These are phyloP conservation scores for Tetraneura akinire DNA, from an alignment of 1,140 invertebrate genomes.

Conservation along the genomic window DNA sequence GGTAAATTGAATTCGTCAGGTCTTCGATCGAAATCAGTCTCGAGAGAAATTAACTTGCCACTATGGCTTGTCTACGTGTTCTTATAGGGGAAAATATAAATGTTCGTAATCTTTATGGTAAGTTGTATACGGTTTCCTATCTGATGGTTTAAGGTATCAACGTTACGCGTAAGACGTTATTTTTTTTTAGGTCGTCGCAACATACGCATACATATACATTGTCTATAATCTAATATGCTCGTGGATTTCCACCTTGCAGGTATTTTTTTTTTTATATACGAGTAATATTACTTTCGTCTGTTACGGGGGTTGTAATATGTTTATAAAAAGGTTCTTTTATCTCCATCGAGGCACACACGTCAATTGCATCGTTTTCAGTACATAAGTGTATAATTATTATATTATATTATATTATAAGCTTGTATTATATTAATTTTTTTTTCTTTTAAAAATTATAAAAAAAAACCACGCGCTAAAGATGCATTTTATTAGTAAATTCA, in stretches of 20 bases:
- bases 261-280: neutral
- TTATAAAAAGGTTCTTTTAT: neutral
- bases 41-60: conserved; percentile 46
- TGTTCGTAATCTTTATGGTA: conserved; percentile 9
- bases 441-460: too few species aligned
- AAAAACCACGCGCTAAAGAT: too few species aligned
- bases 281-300: neutral
- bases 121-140: conserved; percentile 3
- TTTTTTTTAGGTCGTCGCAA: conserved; percentile 15
- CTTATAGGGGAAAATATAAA: conserved; percentile 44
- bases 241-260: neutral
- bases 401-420: neutral
- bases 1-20: conserved; percentile 48
- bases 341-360: too few species aligned
- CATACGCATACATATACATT: neutral
- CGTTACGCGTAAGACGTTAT: conserved; percentile 4
- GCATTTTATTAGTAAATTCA: neutral
- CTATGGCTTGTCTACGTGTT: conserved; percentile 45
- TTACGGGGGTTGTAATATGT: too few species aligned
- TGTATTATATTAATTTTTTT: too few species aligned
- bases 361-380: too few species aligned
- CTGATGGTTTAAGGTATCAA: conserved; percentile 34
- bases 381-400: neutral
- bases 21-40: conserved; percentile 40
- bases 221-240: conserved; percentile 3